phyloP scores from a whole-genome alignment of 2,888 invertebrate species.

The Drosophila percnosoma region DNA sequence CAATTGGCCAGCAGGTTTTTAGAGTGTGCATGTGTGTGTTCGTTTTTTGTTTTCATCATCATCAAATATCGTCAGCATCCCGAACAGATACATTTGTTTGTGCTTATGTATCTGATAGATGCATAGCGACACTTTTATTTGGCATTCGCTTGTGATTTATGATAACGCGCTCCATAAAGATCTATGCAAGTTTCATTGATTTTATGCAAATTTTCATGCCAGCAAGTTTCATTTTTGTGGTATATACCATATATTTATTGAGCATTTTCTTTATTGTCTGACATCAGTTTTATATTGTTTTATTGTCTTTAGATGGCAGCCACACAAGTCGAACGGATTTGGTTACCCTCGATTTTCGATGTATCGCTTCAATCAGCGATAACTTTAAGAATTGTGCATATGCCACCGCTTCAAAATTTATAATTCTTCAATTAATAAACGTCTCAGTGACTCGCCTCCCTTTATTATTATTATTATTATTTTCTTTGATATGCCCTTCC shows the following conservation, averaged over 20 bases:
- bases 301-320: conserved; percentile 59
- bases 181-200: conserved; percentile 64
- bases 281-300: conserved; percentile 68
- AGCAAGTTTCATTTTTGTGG: conserved; percentile 35
- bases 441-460: conserved; percentile 49
- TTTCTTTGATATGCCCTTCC: conserved; percentile 50
- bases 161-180: conserved; percentile 74
- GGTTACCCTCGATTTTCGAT: conserved; percentile 48
- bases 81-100: conserved; percentile 18
- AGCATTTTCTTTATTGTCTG: conserved; percentile 59
- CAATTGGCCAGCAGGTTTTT: conserved; percentile 69
- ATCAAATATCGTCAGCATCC: conserved; percentile 56
- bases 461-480: conserved; percentile 15
- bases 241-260: conserved; percentile 56
- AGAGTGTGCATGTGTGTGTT: conserved; percentile 35
- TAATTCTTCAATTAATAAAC: conserved; percentile 78
- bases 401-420: conserved; percentile 50
- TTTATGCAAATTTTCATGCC: conserved; percentile 71
- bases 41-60: conserved; percentile 62
- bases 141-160: conserved; percentile 68
- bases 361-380: conserved; percentile 50
- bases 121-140: conserved; percentile 75
- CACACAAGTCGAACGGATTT: conserved; percentile 68
- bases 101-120: conserved; percentile 48
- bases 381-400: conserved; percentile 41